Conservation (phyloP, 2,888 invertebrate species). For the Tricholauxania praeusta region DNA sequence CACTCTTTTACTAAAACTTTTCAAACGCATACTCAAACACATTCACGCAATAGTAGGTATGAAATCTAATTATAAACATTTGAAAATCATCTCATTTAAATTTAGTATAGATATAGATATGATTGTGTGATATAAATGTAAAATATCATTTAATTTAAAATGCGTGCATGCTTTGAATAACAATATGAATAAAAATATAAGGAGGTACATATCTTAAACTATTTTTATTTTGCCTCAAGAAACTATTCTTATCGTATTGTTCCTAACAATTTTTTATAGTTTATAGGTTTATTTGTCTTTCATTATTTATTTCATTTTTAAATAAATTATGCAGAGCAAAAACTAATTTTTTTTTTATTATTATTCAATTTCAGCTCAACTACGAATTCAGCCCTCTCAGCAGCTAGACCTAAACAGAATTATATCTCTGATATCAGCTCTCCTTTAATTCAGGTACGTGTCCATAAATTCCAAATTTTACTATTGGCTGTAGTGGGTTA, state of each 20-base stretch:
- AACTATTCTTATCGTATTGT: no score
- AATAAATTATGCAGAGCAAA: constrained; percentile 13
- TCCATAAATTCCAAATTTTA: neutral
- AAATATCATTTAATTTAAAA: no score
- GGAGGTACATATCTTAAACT: no score
- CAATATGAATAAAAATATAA: no score
- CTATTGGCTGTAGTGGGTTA: no score
- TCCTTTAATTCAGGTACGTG: constrained; percentile 76
- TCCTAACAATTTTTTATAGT: neutral
- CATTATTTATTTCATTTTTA: constrained; percentile 21
- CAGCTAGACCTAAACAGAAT: constrained; percentile 64
- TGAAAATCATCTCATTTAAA: no score
- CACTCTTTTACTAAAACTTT: constrained; percentile 46
- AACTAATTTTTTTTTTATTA: constrained; percentile 9
- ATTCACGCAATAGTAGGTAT: constrained; percentile 42
- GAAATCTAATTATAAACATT: neutral
- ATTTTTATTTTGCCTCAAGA: no score
- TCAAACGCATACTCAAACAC: constrained; percentile 43
- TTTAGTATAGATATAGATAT: no score
- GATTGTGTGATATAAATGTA: no score
- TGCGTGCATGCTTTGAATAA: no score
- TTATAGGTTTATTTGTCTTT: constrained; percentile 28
- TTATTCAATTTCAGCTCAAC: constrained; percentile 61
- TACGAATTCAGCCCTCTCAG: constrained; percentile 68
- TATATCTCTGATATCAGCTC: constrained; percentile 90